Percentiles rank a stretch among this genome's conserved stretches.
These are phyloP conservation scores for Drosophila rubida DNA, from an alignment of 2,888 invertebrate species.

Conservation along the genomic window DNA sequence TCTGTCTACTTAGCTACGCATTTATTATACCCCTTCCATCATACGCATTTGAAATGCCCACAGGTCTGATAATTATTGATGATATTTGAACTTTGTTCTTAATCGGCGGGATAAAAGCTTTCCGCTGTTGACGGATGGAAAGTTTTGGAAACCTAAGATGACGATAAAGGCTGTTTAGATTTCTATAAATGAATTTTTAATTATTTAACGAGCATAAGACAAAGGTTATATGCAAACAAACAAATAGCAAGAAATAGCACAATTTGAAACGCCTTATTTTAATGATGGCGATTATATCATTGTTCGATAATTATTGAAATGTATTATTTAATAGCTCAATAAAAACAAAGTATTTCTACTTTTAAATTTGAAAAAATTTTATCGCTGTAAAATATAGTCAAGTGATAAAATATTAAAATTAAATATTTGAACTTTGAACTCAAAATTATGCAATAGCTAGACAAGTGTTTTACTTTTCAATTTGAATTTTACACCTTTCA, in stretches of 20 bases:
- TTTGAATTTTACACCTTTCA: not conserved
- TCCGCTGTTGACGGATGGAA: conserved; percentile 1
- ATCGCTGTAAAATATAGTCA: no score
- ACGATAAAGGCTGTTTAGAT: not conserved
- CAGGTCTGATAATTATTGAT: conserved; percentile 51
- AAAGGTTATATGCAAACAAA: no score
- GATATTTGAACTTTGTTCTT: conserved; percentile 12
- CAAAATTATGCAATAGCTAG: not conserved
- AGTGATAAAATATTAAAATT: no score
- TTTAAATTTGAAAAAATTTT: no score
- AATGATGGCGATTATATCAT: no score
- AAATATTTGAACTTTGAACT: not conserved
- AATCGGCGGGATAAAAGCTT: not conserved
- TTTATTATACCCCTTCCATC: not conserved
- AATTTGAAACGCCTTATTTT: no score
- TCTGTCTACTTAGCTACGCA: not conserved
- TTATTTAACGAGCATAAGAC: no score
- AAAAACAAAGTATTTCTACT: no score
- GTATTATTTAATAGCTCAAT: no score
- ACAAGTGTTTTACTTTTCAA: not conserved
- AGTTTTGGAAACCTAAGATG: not conserved
- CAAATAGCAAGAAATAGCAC: no score
- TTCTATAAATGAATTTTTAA: no score
- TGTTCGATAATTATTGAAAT: no score
- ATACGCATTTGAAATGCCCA: conserved; percentile 21